A percentile compares a stretch with the other conserved stretches of the same genome.
Conservation (phyloP, 2,888 invertebrate genomes). For the Rosalia funebris region DNA sequence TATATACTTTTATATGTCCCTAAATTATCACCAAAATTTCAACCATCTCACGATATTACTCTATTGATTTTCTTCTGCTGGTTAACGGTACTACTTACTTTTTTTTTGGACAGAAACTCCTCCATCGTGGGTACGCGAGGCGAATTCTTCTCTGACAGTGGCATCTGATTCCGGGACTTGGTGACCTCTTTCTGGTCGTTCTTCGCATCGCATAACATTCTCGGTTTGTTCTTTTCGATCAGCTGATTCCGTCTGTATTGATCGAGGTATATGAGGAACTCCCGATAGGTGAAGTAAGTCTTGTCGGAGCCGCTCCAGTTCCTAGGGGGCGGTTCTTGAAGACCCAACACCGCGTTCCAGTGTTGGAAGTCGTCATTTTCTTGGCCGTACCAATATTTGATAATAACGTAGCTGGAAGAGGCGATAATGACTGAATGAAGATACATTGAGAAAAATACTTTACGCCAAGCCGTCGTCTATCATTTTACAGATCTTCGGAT, state of each 20-base stretch:
- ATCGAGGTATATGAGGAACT: conserved; percentile 74
- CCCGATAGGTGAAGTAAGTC: conserved; percentile 77
- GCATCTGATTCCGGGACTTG: conserved; percentile 18
- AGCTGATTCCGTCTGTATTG: conserved; percentile 68
- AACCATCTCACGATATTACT: conserved; percentile 39
- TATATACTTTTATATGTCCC: conserved; percentile 9
- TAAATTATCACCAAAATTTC: conserved; percentile 12
- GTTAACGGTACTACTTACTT: conserved; percentile 55
- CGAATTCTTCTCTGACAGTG: conserved; percentile 63
- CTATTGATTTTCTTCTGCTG: conserved; percentile 49
- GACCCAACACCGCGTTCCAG: conserved; percentile 75
- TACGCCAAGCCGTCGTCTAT: conserved; percentile 84
- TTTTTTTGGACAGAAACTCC: conserved; percentile 65
- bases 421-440: too few species aligned
- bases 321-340: conserved; percentile 76
- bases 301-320: conserved; percentile 77
- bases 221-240: conserved; percentile 62
- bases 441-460: too few species aligned
- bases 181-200: conserved; percentile 13
- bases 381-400: conserved; percentile 80
- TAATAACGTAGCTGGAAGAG: conserved; percentile 74
- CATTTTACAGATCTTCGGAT: conserved; percentile 77
- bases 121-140: conserved; percentile 66
- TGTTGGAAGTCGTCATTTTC: conserved; percentile 78
- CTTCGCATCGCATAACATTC: conserved; percentile 50